Percentiles rank a stretch among this genome's conserved stretches.
Evolutionary conservation across 2,888 invertebrate species (phyloP).

Genomic region (Deilephila elpenor): DNA sequence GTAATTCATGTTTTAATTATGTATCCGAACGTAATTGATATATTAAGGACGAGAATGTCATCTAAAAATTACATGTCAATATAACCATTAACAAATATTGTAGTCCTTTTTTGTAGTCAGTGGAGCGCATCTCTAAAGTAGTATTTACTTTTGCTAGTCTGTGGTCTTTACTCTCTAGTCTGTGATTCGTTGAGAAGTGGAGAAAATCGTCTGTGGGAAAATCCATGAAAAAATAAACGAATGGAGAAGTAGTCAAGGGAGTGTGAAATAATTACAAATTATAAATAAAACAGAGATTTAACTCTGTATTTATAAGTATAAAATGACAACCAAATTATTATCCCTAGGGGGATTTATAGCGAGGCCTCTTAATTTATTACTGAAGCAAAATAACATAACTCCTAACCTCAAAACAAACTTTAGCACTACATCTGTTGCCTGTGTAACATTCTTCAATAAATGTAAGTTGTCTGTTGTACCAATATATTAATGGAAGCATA

Average conservation of each 20-base stretch:
- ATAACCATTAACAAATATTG: neutral
- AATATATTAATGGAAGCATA: neutral
- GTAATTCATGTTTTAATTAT: neutral
- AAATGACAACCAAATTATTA: constrained; percentile 69
- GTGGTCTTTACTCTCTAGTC: neutral
- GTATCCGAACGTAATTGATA: neutral
- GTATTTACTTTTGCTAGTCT: neutral
- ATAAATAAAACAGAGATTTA: constrained; percentile 38
- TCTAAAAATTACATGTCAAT: neutral
- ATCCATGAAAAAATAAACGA: neutral
- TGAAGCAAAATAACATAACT: constrained; percentile 59
- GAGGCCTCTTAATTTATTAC: constrained; percentile 57
- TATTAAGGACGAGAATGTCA: neutral
- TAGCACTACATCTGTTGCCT: constrained; percentile 66
- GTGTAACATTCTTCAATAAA: constrained; percentile 88
- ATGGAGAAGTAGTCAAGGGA: neutral
- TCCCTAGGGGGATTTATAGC: constrained; percentile 57
- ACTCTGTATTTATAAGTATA: constrained; percentile 40
- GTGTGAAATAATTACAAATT: constrained; percentile 15
- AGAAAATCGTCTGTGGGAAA: too few species aligned
- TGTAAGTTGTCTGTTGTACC: constrained; percentile 77
- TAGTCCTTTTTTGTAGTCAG: too few species aligned
- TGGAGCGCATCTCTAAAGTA: too few species aligned
- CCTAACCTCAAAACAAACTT: constrained; percentile 74
- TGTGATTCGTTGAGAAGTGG: neutral